Evolutionary conservation across 2,113 vertebrate genomes (phyloP).

Genomic region (Epinephelus fuscoguttatus): DNA sequence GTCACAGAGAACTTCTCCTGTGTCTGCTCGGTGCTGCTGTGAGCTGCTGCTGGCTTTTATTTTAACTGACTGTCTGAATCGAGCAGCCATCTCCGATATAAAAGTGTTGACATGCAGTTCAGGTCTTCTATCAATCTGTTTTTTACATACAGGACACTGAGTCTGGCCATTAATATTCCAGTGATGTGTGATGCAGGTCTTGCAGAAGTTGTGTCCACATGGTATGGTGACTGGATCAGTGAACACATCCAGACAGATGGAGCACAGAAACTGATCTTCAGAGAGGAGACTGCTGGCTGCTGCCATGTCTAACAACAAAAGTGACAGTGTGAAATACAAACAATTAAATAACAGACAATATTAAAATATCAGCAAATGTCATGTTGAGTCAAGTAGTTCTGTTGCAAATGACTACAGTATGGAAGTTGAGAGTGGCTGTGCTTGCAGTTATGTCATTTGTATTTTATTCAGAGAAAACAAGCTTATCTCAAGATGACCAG

Average conservation of each 20-base stretch:
- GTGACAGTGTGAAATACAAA: neutral
- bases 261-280: slow-evolving; percentile 15
- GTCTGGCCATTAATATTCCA: neutral
- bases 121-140: neutral
- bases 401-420: too few species aligned
- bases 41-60: neutral
- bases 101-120: slow-evolving; percentile 1
- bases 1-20: slow-evolving; percentile 6
- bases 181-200: neutral
- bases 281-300: slow-evolving; percentile 1
- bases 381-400: too few species aligned
- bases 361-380: neutral
- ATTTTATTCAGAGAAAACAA: too few species aligned
- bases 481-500: too few species aligned
- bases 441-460: too few species aligned
- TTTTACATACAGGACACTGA: slow-evolving; percentile 2
- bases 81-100: slow-evolving; percentile 6
- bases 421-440: too few species aligned
- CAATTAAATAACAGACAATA: neutral
- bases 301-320: slow-evolving; percentile 10
- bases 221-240: neutral
- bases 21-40: neutral
- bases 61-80: neutral
- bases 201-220: slow-evolving; percentile 29
- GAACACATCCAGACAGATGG: slow-evolving; percentile 8